Evolutionary conservation across 2,797 vertebrate species (phyloP).

Genomic region (Lophotriccus pileatus): DNA sequence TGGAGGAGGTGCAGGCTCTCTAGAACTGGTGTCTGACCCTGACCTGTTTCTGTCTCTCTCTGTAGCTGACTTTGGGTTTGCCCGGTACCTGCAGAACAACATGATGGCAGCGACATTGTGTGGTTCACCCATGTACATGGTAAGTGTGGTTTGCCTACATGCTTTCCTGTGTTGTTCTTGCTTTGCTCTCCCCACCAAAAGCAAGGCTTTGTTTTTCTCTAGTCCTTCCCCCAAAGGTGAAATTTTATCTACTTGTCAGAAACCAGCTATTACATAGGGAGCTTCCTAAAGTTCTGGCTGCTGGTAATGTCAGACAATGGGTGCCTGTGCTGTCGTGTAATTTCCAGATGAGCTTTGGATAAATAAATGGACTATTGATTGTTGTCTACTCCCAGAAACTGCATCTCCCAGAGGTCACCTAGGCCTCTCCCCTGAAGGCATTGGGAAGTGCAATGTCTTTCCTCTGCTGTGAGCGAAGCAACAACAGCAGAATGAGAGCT

Average conservation of each 20-base stretch:
- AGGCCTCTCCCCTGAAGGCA: neutral
- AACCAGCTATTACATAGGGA: neutral
- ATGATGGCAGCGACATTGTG: conserved; percentile 96
- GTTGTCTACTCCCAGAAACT: neutral
- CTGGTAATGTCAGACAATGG: neutral
- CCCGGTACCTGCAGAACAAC: conserved; percentile 92
- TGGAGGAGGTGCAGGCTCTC: neutral
- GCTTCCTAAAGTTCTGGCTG: neutral
- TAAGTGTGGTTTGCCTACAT: conserved; percentile 62
- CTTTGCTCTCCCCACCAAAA: neutral
- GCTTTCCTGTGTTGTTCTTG: neutral
- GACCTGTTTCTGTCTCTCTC: neutral
- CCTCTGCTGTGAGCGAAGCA: neutral
- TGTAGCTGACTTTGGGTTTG: conserved; percentile 95
- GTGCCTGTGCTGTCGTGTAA: neutral
- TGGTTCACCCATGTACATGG: conserved; percentile 99
- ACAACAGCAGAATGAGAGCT: neutral
- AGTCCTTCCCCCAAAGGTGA: neutral
- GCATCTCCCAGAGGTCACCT: neutral
- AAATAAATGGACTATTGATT: neutral
- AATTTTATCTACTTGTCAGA: neutral
- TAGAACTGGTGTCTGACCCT: neutral
- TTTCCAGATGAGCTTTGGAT: neutral
- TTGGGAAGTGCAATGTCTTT: neutral
- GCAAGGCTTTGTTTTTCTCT: neutral